Evolutionary conservation across 2,113 vertebrate genomes (phyloP).

Genomic region (Orycteropus afer): DNA sequence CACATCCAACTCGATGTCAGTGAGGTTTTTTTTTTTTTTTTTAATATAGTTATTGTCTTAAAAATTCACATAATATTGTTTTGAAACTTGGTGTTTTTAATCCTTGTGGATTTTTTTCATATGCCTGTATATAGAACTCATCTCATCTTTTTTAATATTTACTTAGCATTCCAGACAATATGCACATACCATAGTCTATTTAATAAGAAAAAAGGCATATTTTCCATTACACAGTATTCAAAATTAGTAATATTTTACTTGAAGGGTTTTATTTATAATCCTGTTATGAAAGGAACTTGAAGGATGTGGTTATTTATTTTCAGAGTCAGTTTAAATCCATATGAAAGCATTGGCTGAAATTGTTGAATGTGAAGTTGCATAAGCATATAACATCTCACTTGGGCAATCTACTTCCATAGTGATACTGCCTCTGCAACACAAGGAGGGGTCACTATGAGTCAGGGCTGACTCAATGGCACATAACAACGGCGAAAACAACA

Average conservation of each 20-base stretch:
- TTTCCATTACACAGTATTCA: not conserved
- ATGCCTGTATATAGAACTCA: not conserved
- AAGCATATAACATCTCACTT: too few relatives aligned
- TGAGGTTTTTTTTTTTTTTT: too few relatives aligned
- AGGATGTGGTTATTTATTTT: not conserved
- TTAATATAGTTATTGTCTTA: too few relatives aligned
- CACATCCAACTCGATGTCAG: too few relatives aligned
- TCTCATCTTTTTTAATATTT: not conserved
- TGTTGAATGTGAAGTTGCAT: not conserved
- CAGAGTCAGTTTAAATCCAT: not conserved
- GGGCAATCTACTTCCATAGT: too few relatives aligned
- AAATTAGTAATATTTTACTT: not conserved
- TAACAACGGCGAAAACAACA: too few relatives aligned
- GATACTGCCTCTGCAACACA: too few relatives aligned
- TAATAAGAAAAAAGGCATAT: not conserved
- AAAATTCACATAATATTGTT: not conserved
- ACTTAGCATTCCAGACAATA: constrained; percentile 3
- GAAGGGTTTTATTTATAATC: not conserved
- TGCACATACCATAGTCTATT: not conserved
- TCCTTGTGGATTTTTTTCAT: not conserved
- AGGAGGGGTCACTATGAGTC: too few relatives aligned
- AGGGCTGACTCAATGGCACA: too few relatives aligned
- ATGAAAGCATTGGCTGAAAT: not conserved
- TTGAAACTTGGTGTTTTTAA: not conserved
- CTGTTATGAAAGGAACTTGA: not conserved